These are phyloP conservation scores for Leptothorax acervorum DNA, from an alignment of 2,888 invertebrate genomes.

Conservation along the genomic window DNA sequence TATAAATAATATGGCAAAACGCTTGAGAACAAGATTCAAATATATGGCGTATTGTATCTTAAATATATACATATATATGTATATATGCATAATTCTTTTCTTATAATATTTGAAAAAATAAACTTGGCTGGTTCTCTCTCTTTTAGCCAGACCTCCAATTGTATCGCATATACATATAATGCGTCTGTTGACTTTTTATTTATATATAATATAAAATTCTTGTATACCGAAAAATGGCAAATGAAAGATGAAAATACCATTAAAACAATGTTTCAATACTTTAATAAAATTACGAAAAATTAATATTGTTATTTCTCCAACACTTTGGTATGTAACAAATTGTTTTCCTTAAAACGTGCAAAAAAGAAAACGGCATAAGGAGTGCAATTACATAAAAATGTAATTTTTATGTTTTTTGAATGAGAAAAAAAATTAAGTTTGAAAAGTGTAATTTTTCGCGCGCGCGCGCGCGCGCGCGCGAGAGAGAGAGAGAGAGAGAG, in stretches of 20 bases:
- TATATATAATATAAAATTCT: neutral
- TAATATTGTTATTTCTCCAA: neutral
- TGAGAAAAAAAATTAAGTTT: neutral
- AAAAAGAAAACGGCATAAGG: neutral
- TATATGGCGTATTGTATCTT: too few relatives aligned
- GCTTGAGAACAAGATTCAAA: neutral
- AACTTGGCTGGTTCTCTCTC: slow-evolving; percentile 10
- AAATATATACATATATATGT: too few relatives aligned
- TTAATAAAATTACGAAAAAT: slow-evolving; percentile 1
- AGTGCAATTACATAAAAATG: neutral
- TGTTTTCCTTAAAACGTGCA: neutral
- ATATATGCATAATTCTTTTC: too few relatives aligned
- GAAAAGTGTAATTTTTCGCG: neutral
- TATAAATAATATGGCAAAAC: neutral
- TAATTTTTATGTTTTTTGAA: neutral
- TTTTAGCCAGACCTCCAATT: neutral
- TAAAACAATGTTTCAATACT: neutral
- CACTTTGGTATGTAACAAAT: neutral
- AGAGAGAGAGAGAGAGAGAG: neutral
- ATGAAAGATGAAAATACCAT: slow-evolving; percentile 11
- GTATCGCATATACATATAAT: neutral
- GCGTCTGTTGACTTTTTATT: slow-evolving; percentile 1
- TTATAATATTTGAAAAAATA: neutral
- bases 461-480: too few relatives aligned
- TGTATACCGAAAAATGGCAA: neutral